Evolutionary conservation across 2,888 invertebrate genomes (phyloP), one percentile per base, ranked within the genome.

Genomic region (Drosophila sordidula): DNA sequence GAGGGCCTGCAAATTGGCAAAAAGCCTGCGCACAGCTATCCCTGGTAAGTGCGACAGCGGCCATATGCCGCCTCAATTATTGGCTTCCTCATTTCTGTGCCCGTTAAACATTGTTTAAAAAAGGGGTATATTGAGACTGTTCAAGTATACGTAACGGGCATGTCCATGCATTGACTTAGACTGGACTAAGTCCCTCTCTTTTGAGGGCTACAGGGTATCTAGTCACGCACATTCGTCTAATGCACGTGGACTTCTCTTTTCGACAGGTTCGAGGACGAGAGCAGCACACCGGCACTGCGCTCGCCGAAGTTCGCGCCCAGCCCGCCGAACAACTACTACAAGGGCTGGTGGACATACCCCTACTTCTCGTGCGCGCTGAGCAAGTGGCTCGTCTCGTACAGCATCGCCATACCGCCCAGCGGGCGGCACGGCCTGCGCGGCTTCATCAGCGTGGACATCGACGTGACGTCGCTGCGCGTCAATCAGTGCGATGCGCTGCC

Each of bases 311-410:
- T 95, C 90, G 93, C 94, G 81, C 93, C 93, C 69, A 94, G 94
- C 89, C 94, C 94, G 67, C 93, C 93, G 65, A 94, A 94, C 89
- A 93, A 94, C 64, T 94, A 94, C 67, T 95, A 93, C 90, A 92
- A 94, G 87, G 96, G 97, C 25, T 96, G 96, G 95, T 98, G 97
- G 97, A 97, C 97, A 16, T 95, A 94, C 87, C 97, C 98, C 0
- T 98, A 97, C 91, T 97, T 95, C 91, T 96, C 96, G 77, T 98
- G 98, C 92, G 94, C 94, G 66, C 94, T 94, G 29, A 94, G 94
- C 76, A 94, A 95, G 69, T 98, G 98, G 98, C 93, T 97, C 80
- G 93, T 97, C 50, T 97, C 97, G 3, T 98, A 97, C 91, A 97
- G 96, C 74, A 95, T 97, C 38, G 91, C 94, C 12, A 93, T 95